Conservation (phyloP, 2,888 invertebrate species). For the Baccha elongata region DNA sequence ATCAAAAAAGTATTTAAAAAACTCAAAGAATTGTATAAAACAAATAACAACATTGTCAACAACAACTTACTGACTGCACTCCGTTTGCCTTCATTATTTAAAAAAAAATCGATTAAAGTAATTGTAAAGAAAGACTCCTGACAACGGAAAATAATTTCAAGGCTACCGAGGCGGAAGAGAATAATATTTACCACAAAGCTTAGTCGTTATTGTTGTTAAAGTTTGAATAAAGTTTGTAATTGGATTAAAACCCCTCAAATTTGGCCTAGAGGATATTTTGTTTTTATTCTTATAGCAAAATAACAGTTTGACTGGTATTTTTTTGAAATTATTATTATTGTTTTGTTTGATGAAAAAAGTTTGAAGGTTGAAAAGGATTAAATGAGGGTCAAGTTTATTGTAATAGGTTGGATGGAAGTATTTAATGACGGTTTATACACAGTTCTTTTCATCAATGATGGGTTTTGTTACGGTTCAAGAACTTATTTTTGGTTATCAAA, state of each 20-base stretch:
- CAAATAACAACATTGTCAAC: no score
- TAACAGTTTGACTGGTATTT: neutral
- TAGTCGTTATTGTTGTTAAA: neutral
- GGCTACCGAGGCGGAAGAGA: constrained; percentile 8
- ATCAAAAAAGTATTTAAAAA: no score
- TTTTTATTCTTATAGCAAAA: neutral
- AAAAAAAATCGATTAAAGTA: constrained; percentile 18
- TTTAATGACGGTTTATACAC: constrained; percentile 19
- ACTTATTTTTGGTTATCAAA: no score
- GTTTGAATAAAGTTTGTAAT: constrained; percentile 29
- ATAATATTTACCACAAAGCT: constrained; percentile 21
- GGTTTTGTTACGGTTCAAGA: no score
- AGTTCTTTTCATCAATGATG: no score
- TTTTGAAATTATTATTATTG: constrained; percentile 17
- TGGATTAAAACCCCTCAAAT: constrained; percentile 33
- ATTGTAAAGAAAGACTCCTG: neutral
- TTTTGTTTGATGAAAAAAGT: constrained; percentile 4
- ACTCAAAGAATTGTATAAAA: no score
- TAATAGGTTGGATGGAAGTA: constrained; percentile 12
- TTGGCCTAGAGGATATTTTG: constrained; percentile 1
- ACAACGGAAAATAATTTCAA: constrained; percentile 1
- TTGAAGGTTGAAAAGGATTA: neutral
- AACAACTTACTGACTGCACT: neutral
- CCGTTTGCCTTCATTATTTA: constrained; percentile 15
- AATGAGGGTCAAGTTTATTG: constrained; percentile 22